phyloP scores from a whole-genome alignment of 2,888 invertebrate species.

The Plagiodera versicolora region DNA sequence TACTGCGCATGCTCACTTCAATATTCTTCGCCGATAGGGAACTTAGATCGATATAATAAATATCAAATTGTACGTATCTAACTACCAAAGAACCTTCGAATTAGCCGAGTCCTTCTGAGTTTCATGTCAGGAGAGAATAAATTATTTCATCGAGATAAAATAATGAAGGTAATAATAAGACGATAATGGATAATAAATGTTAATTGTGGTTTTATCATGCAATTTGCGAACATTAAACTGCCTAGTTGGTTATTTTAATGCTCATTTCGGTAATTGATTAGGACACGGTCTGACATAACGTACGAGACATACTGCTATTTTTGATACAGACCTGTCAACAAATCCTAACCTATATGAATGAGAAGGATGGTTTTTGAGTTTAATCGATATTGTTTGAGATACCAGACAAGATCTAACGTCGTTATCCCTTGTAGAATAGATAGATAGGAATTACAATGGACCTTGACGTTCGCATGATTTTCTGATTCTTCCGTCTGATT shows the following conservation, averaged over 20 bases:
- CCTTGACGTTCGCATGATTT: too few relatives aligned
- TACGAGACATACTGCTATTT: neutral
- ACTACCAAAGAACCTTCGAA: neutral
- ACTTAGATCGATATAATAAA: too few relatives aligned
- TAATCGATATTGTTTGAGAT: too few relatives aligned
- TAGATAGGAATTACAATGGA: too few relatives aligned
- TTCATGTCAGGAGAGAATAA: constrained; percentile 10
- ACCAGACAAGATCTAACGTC: too few relatives aligned
- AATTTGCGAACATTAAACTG: constrained; percentile 4
- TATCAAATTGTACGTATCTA: neutral
- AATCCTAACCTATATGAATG: too few relatives aligned
- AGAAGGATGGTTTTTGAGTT: too few relatives aligned
- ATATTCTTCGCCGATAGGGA: too few relatives aligned
- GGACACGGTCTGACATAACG: neutral
- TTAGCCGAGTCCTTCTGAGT: neutral
- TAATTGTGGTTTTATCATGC: constrained; percentile 8
- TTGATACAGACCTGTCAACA: too few relatives aligned
- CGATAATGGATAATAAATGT: constrained; percentile 10
- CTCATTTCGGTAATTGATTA: constrained; percentile 10
- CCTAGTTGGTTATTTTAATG: constrained; percentile 3
- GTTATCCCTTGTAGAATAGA: too few relatives aligned
- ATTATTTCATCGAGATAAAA: constrained; percentile 10
- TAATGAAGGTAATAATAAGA: constrained; percentile 8
- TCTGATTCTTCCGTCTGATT: too few relatives aligned
- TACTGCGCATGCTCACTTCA: too few relatives aligned